Evolutionary conservation across 2,888 invertebrate genomes (phyloP), one percentile per base, ranked within the genome.

Genomic region (Cephalotes varians): DNA sequence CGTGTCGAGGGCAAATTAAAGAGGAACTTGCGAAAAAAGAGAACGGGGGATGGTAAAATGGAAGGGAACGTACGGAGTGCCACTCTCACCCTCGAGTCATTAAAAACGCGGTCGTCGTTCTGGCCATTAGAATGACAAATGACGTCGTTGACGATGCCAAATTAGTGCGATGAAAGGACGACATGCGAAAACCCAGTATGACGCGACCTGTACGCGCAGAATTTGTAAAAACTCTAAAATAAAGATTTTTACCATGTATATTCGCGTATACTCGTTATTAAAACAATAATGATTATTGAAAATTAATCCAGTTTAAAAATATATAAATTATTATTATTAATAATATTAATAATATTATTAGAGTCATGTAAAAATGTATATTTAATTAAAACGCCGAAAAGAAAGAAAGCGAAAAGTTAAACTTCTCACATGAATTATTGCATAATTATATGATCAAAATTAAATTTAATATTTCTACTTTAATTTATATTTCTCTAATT

Each of bases 111-210:
- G 79, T 85, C 91, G 90, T 90, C 90, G 92, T 92, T 92, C 90
- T 91, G 90, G 91, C 92, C 90, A 93, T 93, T 93, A 93, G 93
- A 93, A 92, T 94, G 93, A 94, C 93, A 93, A 93, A 93, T 92
- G 92, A 92, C 90, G 88, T 91, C 92, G 93, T 92, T 93, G 93
- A 93, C 93, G 92, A 91, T 92, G 93, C 93, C 92, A 93, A 93
- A 94, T 93, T 93, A 93, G 93, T 86, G 81, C 91, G 93, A 92
- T 91, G 92, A 92, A 91, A 92, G 92, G 90, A 87, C 89, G 86
- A 87, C 86, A 84, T 69, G 81, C 64, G 69, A 81, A 79, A 80
- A 85, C 76, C 76, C 76, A 77, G 76, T 71, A 25, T 81, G 83
- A 85, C 82, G 81, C 62, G 81, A 62, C 69, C 79, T 82, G 58